These are phyloP conservation scores for Cloeon dipterum DNA, from an alignment of 2,888 invertebrate species.

Conservation along the genomic window DNA sequence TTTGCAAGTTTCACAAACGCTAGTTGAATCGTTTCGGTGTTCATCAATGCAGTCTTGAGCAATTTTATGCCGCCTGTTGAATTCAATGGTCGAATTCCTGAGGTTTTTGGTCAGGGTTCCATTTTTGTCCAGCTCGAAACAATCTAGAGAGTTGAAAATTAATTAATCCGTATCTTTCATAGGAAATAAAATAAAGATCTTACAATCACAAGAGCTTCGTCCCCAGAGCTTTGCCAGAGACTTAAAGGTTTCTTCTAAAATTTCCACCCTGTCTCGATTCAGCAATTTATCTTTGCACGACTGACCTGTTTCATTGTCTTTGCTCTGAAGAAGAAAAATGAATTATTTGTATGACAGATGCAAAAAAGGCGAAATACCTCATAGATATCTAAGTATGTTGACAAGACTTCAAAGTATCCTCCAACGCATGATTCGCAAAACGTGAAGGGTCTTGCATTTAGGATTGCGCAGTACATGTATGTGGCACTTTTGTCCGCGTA, in stretches of 20 bases:
- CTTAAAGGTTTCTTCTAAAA: constrained; percentile 28
- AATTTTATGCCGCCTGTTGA: constrained; percentile 11
- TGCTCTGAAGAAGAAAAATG: constrained; percentile 10
- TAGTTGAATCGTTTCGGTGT: neutral
- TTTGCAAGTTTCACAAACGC: constrained; percentile 28
- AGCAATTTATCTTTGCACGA: constrained; percentile 30
- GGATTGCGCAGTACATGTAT: constrained; percentile 34
- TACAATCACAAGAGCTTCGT: constrained; percentile 37
- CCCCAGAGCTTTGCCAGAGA: constrained; percentile 31
- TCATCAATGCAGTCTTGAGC: constrained; percentile 1
- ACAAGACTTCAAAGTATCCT: constrained; percentile 24
- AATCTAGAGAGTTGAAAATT: constrained; percentile 22
- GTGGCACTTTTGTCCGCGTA: constrained; percentile 31
- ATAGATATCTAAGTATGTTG: constrained; percentile 26
- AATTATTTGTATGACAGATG: neutral
- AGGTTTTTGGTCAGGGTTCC: constrained; percentile 17
- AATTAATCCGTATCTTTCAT: neutral
- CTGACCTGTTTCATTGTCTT: constrained; percentile 22
- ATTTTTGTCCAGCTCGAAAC: constrained; percentile 24
- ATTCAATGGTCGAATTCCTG: constrained; percentile 25
- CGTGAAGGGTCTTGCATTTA: constrained; percentile 32
- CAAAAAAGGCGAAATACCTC: constrained; percentile 13
- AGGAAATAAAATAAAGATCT: constrained; percentile 6
- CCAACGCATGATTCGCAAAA: constrained; percentile 33
- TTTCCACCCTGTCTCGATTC: constrained; percentile 36